Conservation (phyloP, 2,113 vertebrate species). For the Centropus unirufus region DNA sequence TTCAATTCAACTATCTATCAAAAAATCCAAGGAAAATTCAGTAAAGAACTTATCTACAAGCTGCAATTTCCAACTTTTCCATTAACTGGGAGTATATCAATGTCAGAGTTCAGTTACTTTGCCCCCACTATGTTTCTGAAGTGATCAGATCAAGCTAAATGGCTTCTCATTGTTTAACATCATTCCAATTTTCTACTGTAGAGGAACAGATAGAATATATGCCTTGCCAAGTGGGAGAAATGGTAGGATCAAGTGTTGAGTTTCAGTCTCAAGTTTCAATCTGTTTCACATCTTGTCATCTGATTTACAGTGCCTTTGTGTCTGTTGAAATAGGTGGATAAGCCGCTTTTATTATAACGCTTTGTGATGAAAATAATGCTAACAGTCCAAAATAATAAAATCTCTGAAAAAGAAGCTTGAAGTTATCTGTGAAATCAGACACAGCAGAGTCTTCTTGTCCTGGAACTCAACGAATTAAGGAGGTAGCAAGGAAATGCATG, state of each 20-base stretch:
- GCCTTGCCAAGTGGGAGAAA: conserved; percentile 35
- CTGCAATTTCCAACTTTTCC: neutral
- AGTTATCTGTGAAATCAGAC: neutral
- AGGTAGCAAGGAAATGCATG: neutral
- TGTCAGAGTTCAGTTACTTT: neutral
- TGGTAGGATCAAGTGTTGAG: conserved; percentile 46
- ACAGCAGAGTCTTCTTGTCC: neutral
- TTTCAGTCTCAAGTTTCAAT: conserved; percentile 38
- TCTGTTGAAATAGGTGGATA: conserved; percentile 18
- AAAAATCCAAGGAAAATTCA: neutral
- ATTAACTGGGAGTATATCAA: neutral
- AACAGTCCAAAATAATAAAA: conserved; percentile 23
- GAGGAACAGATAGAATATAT: neutral
- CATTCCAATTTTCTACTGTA: conserved; percentile 40
- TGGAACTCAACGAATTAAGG: neutral
- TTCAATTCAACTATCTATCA: neutral
- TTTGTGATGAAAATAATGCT: neutral
- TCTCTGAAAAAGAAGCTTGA: neutral
- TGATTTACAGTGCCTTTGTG: neutral
- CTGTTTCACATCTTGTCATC: conserved; percentile 3
- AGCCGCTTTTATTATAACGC: conserved; percentile 26
- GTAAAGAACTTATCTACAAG: neutral
- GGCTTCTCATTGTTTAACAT: conserved; percentile 30
- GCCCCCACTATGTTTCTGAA: neutral
- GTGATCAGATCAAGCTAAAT: conserved; percentile 8